These are phyloP conservation scores for Ascaphus truei DNA, from an alignment of 2,113 vertebrate species.

Conservation along the genomic window DNA sequence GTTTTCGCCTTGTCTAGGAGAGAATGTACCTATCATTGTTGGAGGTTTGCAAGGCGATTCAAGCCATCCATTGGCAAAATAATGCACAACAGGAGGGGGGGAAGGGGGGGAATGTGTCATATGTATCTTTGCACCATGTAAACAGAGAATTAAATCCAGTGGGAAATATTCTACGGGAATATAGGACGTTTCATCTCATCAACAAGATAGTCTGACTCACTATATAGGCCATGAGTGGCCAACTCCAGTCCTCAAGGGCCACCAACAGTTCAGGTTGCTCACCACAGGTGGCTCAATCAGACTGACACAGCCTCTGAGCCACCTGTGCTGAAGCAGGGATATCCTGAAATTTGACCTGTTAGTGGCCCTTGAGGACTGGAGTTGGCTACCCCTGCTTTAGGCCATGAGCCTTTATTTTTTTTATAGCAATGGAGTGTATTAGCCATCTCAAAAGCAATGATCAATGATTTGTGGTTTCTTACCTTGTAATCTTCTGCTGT, in stretches of 20 bases:
- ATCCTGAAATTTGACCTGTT: no score
- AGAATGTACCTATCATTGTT: no score
- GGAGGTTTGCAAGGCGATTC: not conserved
- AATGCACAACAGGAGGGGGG: not conserved
- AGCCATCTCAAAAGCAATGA: not conserved
- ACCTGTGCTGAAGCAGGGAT: no score
- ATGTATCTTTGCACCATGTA: not conserved
- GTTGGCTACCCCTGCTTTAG: no score
- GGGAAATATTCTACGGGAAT: no score
- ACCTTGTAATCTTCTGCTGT: constrained; percentile 96
- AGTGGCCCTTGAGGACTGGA: no score
- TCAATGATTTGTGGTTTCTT: constrained; percentile 26
- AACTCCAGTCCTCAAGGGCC: no score
- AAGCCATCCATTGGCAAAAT: not conserved
- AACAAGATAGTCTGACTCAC: not conserved
- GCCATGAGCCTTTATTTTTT: not conserved
- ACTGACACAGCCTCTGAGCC: no score
- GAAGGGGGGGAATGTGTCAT: not conserved
- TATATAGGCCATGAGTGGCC: not conserved
- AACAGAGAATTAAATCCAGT: no score
- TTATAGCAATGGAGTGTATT: not conserved
- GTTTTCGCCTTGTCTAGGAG: no score
- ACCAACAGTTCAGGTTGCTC: no score
- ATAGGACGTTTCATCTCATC: not conserved
- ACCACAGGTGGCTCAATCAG: no score